Base-by-base conservation (phyloP, 2,888 invertebrate genomes). In the Gisinianus flammeolus region DNA sequence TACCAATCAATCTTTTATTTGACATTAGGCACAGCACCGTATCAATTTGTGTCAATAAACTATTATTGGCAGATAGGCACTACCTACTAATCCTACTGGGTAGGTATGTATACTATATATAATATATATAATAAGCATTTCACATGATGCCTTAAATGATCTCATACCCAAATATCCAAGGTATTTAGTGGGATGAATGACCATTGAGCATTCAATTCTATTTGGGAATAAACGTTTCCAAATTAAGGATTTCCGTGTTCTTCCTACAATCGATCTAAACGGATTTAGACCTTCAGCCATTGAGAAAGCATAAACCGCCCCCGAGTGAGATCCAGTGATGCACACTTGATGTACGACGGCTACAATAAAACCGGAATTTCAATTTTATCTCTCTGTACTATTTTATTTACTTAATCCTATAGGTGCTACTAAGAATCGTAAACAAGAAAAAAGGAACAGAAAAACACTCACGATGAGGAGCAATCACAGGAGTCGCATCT, bases 241-340 rank as follows among this genome's bases (percentile, higher is more conserved):
- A 28, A 76, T 68, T 8, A 68, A 54, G 6, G 67, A 67, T n/a
- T 67, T 67, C 12, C 67, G n/a, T 6, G 35, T 35, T 22, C 67
- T 19, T 10, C 67, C 67, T 16, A 62, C 62, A 26, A 62, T 62
- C 12, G 62, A 52, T 44, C 54, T 5, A 26, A 70, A 31, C 24
- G 62, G 62, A 1, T 67, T 33, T 26, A n/a, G 19, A 62, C 30
- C 52, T 35, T 24, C 52, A 26, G 12, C 4, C 70, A 70, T 70
- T 16, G 62, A 30, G 28, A 77, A 77, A 0, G 64, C 62, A 44
- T 62, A 77, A 24, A 77, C 28, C 10, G 28, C 22, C 0, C 79
- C 79, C 10, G 79, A 77, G 54, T 79, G 79, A 22, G 77, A 77
- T 30, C 79, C 79, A 54, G 73, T 74, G 8, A 79, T 28, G 16